A percentile compares a stretch with the other conserved stretches of the same genome.
Conservation (phyloP, 2,888 invertebrate species). For the Bellardia bayeri region DNA sequence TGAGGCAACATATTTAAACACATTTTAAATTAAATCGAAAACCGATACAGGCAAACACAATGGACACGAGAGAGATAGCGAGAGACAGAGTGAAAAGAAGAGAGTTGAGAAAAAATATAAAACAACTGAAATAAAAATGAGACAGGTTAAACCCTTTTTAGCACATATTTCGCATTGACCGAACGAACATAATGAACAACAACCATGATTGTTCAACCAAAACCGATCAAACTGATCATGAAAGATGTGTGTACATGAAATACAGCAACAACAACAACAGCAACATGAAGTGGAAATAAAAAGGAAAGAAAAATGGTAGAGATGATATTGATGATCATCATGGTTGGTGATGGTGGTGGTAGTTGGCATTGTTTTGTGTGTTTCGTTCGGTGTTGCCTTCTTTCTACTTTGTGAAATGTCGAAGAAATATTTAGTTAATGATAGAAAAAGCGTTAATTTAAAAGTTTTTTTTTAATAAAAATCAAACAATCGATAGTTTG, state of each 20-base stretch:
- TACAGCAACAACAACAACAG: conserved; percentile 35
- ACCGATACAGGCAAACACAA: conserved; percentile 4
- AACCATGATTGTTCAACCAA: conserved; percentile 54
- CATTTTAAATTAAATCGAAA: conserved; percentile 68
- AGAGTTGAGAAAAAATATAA: conserved; percentile 2
- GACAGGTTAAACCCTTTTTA: conserved; percentile 72
- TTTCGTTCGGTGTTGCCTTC: neutral
- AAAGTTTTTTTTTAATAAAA: no score
- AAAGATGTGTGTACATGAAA: conserved; percentile 51
- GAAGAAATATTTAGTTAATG: no score
- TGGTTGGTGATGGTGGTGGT: conserved; percentile 34
- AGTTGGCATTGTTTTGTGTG: conserved; percentile 10
- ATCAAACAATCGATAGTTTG: no score
- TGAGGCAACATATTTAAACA: conserved; percentile 57
- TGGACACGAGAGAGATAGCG: conserved; percentile 7
- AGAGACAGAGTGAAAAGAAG: neutral
- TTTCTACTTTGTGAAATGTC: neutral
- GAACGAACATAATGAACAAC: conserved; percentile 66
- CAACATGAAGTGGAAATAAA: conserved; percentile 7
- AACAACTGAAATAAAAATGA: conserved; percentile 43
- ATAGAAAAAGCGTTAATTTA: neutral
- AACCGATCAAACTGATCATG: conserved; percentile 71
- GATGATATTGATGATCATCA: conserved; percentile 31
- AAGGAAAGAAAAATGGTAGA: conserved; percentile 53
- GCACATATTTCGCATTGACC: conserved; percentile 70